Evolutionary conservation across 2,113 vertebrate species (phyloP).

Genomic region (Vidua macroura): DNA sequence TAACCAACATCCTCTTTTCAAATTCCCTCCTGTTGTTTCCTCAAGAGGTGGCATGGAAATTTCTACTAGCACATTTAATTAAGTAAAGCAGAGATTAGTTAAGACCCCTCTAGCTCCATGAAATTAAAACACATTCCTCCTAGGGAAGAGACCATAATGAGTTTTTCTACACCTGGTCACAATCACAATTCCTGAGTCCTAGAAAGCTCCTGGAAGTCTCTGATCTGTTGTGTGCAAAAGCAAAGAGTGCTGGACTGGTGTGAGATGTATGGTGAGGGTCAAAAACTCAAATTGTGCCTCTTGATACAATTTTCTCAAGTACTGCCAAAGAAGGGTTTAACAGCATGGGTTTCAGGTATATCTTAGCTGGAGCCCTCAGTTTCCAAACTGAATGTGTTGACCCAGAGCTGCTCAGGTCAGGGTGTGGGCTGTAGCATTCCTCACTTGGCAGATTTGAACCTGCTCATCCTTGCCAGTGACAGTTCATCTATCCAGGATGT

Average conservation of each 20-base stretch:
- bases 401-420: background rate
- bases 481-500: no score
- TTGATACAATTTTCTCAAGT: background rate
- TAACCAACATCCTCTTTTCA: background rate
- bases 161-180: background rate
- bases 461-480: background rate
- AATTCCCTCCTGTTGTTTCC: background rate
- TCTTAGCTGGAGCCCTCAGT: background rate
- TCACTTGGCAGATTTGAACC: background rate
- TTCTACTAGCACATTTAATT: background rate
- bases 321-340: background rate
- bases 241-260: background rate
- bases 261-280: background rate
- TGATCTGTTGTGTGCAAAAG: background rate
- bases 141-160: background rate
- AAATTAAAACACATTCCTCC: background rate
- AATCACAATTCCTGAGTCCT: background rate
- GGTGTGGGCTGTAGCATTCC: background rate
- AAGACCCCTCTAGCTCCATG: background rate
- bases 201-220: background rate
- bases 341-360: background rate
- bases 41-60: background rate
- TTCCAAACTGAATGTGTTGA: background rate
- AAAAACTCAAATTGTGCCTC: background rate
- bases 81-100: background rate